Evolutionary conservation across 2,888 invertebrate species (phyloP).

Genomic region (Cephus spinipes): DNA sequence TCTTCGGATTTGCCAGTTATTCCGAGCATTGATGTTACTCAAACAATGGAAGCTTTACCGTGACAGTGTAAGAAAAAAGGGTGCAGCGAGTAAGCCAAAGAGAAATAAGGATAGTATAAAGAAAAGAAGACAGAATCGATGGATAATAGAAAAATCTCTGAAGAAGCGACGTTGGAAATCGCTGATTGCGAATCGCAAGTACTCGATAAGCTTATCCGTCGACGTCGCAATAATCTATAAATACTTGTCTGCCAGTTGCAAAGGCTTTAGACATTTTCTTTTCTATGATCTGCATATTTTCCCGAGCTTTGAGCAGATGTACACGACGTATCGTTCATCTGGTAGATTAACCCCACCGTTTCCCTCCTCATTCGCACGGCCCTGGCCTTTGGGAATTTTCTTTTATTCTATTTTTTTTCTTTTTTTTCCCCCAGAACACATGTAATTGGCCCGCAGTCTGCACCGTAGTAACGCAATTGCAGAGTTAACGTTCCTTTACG

Average conservation of each 20-base stretch:
- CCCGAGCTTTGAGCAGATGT: background rate
- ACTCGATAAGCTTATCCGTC: background rate
- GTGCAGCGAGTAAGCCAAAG: background rate
- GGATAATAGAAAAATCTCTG: conserved; percentile 22
- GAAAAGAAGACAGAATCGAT: background rate
- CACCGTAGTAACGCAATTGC: background rate
- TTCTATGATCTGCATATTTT: background rate
- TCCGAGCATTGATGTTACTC: conserved; percentile 6
- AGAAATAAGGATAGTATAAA: background rate
- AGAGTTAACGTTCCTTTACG: background rate
- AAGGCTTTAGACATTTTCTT: background rate
- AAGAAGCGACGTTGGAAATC: background rate
- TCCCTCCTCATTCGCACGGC: background rate
- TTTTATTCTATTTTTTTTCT: background rate
- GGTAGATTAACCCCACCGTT: background rate
- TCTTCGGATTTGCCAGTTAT: conserved; percentile 19
- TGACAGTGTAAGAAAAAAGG: background rate
- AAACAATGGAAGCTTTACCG: conserved; percentile 19
- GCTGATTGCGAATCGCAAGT: background rate
- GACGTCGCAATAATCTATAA: background rate
- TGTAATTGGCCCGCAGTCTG: background rate
- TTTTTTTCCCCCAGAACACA: conserved; percentile 10
- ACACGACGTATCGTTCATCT: background rate
- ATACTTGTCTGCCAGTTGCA: background rate
- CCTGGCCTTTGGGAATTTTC: background rate